These are phyloP conservation scores for Aurelia sp. DNA, from an alignment of 30 jellyfish, hydroid and myxozoan species.

Conservation along the genomic window DNA sequence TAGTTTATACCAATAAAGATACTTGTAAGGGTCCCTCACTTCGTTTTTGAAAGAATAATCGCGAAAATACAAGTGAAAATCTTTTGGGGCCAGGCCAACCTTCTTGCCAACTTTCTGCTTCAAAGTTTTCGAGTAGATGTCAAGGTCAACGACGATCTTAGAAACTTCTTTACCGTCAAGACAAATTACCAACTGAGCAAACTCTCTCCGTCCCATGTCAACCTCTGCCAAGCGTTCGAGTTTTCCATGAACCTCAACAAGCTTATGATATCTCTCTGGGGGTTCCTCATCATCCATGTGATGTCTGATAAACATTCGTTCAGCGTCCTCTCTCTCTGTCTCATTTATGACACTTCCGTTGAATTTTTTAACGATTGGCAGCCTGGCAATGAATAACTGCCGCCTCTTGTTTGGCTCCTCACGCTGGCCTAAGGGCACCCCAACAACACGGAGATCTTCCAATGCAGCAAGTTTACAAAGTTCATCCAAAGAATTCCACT, in stretches of 20 bases:
- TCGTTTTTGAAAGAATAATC: not conserved
- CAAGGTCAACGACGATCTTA: constrained; percentile 52
- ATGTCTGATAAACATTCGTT: constrained; percentile 81
- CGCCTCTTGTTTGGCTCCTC: constrained; percentile 67
- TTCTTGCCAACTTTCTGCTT: constrained; percentile 30
- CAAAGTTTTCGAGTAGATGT: constrained; percentile 2
- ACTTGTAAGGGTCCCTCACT: constrained; percentile 14
- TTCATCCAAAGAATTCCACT: constrained; percentile 86
- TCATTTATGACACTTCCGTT: constrained; percentile 78
- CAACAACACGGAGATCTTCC: constrained; percentile 75
- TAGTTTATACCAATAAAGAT: constrained; percentile 23
- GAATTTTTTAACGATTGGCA: constrained; percentile 78
- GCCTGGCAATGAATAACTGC: constrained; percentile 71
- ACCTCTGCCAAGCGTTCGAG: constrained; percentile 86
- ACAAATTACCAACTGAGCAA: constrained; percentile 4
- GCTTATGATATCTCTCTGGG: constrained; percentile 89
- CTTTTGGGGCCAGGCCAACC: constrained; percentile 44
- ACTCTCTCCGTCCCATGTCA: constrained; percentile 55
- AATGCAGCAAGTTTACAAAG: constrained; percentile 71
- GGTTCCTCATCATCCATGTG: constrained; percentile 68
- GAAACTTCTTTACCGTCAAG: constrained; percentile 19
- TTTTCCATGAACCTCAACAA: constrained; percentile 78
- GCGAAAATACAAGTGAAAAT: constrained; percentile 35
- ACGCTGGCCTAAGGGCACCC: constrained; percentile 73
- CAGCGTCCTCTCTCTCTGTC: constrained; percentile 91